Evolutionary conservation across 2,888 invertebrate species (phyloP).

Genomic region (Apamea epomidion): DNA sequence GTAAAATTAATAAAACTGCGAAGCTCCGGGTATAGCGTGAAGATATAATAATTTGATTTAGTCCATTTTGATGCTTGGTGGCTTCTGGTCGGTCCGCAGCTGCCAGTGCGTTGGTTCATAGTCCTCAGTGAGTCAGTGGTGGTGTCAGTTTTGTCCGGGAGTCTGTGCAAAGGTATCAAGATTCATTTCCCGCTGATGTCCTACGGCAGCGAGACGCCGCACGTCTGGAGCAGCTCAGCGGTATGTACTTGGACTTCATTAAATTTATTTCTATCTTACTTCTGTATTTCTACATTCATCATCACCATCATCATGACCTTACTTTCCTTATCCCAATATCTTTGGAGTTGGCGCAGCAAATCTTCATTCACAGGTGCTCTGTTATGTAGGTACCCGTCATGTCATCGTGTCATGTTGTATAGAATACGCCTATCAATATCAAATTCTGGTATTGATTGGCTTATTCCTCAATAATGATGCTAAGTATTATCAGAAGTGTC

Average conservation of each 20-base stretch:
- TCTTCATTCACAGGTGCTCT: too few species aligned
- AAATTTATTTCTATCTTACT: neutral
- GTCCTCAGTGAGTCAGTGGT: constrained; percentile 47
- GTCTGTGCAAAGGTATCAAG: constrained; percentile 84
- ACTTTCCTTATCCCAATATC: too few species aligned
- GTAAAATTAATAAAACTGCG: constrained; percentile 79
- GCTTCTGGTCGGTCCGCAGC: constrained; percentile 62
- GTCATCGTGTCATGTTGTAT: too few species aligned
- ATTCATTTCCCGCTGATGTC: constrained; percentile 91
- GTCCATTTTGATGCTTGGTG: constrained; percentile 74
- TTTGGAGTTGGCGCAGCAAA: too few species aligned
- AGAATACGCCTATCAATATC: too few species aligned
- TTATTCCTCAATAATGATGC: too few species aligned
- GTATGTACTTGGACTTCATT: constrained; percentile 72
- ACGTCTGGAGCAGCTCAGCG: constrained; percentile 89
- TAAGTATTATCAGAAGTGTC: too few species aligned
- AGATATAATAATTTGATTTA: constrained; percentile 85
- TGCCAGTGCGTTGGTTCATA: constrained; percentile 13
- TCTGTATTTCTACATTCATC: too few species aligned
- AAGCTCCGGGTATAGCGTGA: constrained; percentile 71
- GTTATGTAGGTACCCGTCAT: too few species aligned
- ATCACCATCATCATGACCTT: too few species aligned
- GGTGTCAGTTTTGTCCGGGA: constrained; percentile 71
- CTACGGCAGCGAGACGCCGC: constrained; percentile 89
- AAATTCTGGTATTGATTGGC: too few species aligned